phyloP scores from a whole-genome alignment of 37 sponge, comb jelly and placozoan species.

The Ianthella basta region DNA sequence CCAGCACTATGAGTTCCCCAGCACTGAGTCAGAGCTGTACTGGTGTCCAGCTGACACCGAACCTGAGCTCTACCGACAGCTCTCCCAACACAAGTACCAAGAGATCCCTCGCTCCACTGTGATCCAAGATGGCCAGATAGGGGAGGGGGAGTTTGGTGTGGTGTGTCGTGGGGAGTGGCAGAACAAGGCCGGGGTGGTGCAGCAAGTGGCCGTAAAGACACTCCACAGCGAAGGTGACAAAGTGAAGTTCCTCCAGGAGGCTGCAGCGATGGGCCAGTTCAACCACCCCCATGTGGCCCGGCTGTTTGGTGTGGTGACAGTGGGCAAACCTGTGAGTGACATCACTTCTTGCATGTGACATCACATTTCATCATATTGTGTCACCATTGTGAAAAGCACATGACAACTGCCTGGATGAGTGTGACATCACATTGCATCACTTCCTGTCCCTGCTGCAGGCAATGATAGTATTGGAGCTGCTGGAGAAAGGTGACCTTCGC shows the following conservation, averaged over 20 bases:
- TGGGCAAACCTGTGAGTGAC: constrained; percentile 33
- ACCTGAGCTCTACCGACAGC: constrained; percentile 21
- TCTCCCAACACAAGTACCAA: constrained; percentile 31
- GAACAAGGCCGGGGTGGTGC: background rate
- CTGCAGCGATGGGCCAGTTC: constrained; percentile 46
- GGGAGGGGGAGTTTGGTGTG: constrained; percentile 29
- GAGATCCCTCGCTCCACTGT: background rate
- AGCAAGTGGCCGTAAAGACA: constrained; percentile 33
- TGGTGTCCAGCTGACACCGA: constrained; percentile 8
- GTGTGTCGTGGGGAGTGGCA: constrained; percentile 34
- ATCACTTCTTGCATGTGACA: too few species aligned
- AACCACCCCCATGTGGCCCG: constrained; percentile 33
- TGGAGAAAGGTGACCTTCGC: constrained; percentile 1
- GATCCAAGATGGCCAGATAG: background rate
- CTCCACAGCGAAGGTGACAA: constrained; percentile 18
- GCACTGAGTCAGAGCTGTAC: constrained; percentile 36
- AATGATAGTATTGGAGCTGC: constrained; percentile 29
- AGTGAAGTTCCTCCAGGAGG: constrained; percentile 40
- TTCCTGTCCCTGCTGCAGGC: background rate
- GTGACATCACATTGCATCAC: too few species aligned
- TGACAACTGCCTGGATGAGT: too few species aligned
- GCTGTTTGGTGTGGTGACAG: constrained; percentile 35
- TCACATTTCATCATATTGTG: too few species aligned
- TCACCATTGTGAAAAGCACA: too few species aligned
- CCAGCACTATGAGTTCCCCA: constrained; percentile 21